Conservation (phyloP, 1,140 invertebrate species). For the Bombyx mandarina region DNA sequence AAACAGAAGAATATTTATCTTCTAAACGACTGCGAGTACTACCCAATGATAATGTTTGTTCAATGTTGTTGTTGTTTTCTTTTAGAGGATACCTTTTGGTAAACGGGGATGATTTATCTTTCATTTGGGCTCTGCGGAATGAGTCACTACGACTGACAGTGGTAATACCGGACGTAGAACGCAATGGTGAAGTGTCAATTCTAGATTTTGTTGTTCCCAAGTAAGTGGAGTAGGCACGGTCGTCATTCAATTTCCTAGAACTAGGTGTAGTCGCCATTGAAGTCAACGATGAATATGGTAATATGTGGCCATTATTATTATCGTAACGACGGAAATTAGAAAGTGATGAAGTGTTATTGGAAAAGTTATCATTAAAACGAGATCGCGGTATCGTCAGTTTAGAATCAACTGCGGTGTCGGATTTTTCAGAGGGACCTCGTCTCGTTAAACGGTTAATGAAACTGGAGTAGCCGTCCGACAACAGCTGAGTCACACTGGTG, state of each 20-base stretch:
- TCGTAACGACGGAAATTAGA: slow-evolving; percentile 58
- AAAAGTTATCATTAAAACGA: slow-evolving; percentile 58
- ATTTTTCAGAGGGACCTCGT: slow-evolving; percentile 78
- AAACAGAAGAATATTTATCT: slow-evolving; percentile 81
- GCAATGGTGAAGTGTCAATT: slow-evolving; percentile 53
- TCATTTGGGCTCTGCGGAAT: slow-evolving; percentile 53
- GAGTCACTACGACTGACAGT: slow-evolving; percentile 52
- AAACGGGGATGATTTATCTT: slow-evolving; percentile 56
- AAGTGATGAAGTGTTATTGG: slow-evolving; percentile 49
- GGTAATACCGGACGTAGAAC: slow-evolving; percentile 41
- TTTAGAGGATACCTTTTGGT: slow-evolving; percentile 59
- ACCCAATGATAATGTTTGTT: slow-evolving; percentile 57
- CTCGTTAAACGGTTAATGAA: slow-evolving; percentile 83
- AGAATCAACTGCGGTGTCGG: slow-evolving; percentile 36
- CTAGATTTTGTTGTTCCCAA: slow-evolving; percentile 43
- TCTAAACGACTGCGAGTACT: slow-evolving; percentile 77
- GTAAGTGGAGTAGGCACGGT: slow-evolving; percentile 52
- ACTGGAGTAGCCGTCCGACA: slow-evolving; percentile 87
- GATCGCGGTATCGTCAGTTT: slow-evolving; percentile 38
- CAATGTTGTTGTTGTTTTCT: slow-evolving; percentile 62
- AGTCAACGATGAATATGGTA: slow-evolving; percentile 44
- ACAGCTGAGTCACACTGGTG: slow-evolving; percentile 84
- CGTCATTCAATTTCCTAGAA: slow-evolving; percentile 48
- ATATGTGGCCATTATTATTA: slow-evolving; percentile 46
- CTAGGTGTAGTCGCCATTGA: slow-evolving; percentile 26